Evolutionary conservation across 2,797 vertebrate species (phyloP), one percentile per base, ranked within the genome.

Genomic region (Lagodon rhomboides): DNA sequence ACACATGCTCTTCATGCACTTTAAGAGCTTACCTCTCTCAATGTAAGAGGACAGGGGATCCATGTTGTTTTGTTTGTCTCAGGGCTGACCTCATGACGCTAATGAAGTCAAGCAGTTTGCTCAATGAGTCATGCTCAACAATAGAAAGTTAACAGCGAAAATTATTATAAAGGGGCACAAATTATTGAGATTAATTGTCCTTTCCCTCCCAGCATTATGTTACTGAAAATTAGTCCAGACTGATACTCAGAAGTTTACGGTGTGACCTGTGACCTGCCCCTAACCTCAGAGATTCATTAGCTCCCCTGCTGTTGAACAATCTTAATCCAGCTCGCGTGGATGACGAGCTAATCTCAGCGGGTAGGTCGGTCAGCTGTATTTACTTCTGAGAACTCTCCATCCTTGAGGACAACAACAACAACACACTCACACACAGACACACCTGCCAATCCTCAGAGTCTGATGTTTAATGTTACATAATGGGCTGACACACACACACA

Each of bases 311-410:
- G 82, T 68, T 56, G 54, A 86, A 61, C 44, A 17, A 59, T 81
- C 79, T 77, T 90, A 91, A 88, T 90, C 85, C 86, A 85, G 56
- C 76, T 76, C 75, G 86, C 27, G 2, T 84, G 79, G 77, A 81
- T 72, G 79, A 87, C 53, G 47, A 67, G 70, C 82, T 91, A 89
- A 91, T 91, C 82, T 86, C 64, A 60, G 70, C 56, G 41, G 68
- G 69, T 50, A 70, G 83, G 85, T 85, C 85, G 67, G 74, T 84
- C 76, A 69, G 68, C 80, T 80, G 72, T 87, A 68, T 90, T 91
- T 88, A 87, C 83, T 51, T 79, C 76, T 17, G 43, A 75, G 70
- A 75, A 81, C 70, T n/a, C n/a, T 79, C 27, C 41, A 68, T 84
- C 67, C 75, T 61, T 49, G 44, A 56, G 68, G 51, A 78, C 69